Evolutionary conservation across 2,888 invertebrate species (phyloP).

Genomic region (Eupeodes luniger): DNA sequence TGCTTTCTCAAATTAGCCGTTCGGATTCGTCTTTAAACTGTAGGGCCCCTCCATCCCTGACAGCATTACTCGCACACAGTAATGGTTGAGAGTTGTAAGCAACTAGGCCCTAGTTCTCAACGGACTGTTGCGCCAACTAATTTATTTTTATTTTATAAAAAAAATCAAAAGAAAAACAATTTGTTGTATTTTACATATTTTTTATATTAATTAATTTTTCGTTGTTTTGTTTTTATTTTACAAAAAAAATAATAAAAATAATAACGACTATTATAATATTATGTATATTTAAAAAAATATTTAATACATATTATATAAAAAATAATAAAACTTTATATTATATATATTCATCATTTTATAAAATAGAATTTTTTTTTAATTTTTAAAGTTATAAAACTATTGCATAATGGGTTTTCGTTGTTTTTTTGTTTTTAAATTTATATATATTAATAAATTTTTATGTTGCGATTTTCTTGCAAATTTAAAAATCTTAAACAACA

Average conservation of each 20-base stretch:
- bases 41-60: too few species aligned
- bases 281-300: slow-evolving; percentile 57
- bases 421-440: slow-evolving; percentile 41
- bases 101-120: too few species aligned
- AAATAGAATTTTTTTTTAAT: slow-evolving; percentile 36
- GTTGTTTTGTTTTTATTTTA: slow-evolving; percentile 50
- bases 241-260: slow-evolving; percentile 70
- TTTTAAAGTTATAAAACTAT: slow-evolving; percentile 64
- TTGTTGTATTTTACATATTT: slow-evolving; percentile 49
- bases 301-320: slow-evolving; percentile 56
- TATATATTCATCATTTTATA: slow-evolving; percentile 50
- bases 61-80: too few species aligned
- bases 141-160: too few species aligned
- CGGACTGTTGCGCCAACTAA: too few species aligned
- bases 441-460: slow-evolving; percentile 9
- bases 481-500: slow-evolving; percentile 75
- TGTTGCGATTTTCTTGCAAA: slow-evolving; percentile 33
- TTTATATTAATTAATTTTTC: slow-evolving; percentile 62
- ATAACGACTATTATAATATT: slow-evolving; percentile 70
- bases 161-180: neutral
- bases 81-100: too few species aligned
- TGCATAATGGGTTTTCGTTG: slow-evolving; percentile 44
- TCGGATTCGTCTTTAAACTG: too few species aligned
- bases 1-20: too few species aligned
- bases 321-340: slow-evolving; percentile 47